phyloP scores from a whole-genome alignment of 2,797 vertebrate species.

The Periparus ater region DNA sequence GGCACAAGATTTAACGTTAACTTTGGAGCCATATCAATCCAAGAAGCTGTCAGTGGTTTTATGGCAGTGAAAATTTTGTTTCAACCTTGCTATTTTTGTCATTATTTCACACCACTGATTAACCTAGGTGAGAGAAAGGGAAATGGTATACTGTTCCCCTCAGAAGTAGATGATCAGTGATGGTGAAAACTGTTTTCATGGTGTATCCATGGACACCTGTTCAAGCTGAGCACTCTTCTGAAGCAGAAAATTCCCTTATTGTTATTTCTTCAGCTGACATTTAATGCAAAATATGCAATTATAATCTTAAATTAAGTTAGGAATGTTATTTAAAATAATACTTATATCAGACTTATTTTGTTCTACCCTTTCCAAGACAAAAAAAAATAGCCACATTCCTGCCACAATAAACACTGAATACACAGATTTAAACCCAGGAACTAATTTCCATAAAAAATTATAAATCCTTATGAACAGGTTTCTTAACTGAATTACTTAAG shows the following conservation, averaged over 20 bases:
- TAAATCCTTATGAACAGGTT: not conserved
- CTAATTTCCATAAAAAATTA: not conserved
- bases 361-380: not conserved
- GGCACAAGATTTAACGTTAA: not conserved
- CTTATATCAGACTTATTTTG: not conserved
- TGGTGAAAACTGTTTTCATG: not conserved
- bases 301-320: not conserved
- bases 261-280: not conserved
- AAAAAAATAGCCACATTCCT: not conserved
- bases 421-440: not conserved
- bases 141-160: not conserved
- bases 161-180: not conserved
- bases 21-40: not conserved
- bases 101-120: not conserved
- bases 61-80: not conserved
- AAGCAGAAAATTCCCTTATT: not conserved
- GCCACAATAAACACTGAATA: not conserved
- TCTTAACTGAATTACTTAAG: slow-evolving; percentile 14
- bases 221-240: not conserved
- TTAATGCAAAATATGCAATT: not conserved
- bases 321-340: not conserved
- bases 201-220: not conserved
- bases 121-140: not conserved
- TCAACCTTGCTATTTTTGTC: not conserved
- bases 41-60: not conserved